Conservation (phyloP, 2,113 vertebrate species). For the Mellivora capensis region DNA sequence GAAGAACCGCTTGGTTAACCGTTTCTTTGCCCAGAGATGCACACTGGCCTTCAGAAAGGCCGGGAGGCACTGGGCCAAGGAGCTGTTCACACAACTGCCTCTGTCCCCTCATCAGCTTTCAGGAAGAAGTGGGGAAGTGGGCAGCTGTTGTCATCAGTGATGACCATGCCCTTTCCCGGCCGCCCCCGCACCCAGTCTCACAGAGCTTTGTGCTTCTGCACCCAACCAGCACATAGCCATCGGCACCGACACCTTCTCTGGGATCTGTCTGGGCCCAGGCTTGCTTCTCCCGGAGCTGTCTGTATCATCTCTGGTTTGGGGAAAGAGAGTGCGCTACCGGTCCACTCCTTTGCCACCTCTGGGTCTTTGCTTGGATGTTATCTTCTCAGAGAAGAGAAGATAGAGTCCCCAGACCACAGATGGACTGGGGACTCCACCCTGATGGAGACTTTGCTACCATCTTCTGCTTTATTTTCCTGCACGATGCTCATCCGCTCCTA, state of each 20-base stretch:
- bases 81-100: neutral
- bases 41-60: neutral
- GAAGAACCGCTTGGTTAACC: neutral
- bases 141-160: neutral
- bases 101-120: neutral
- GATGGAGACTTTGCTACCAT: neutral
- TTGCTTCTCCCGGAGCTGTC: neutral
- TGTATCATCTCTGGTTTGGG: neutral
- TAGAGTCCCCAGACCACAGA: neutral
- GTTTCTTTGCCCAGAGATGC: neutral
- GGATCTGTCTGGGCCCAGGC: neutral
- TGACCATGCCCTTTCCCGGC: neutral
- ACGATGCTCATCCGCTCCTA: neutral
- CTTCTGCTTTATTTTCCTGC: neutral
- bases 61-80: neutral
- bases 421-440: neutral
- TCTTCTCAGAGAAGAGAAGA: neutral
- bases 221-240: neutral
- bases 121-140: conserved; percentile 12
- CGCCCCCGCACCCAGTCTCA: neutral
- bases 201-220: rapidly evolving
- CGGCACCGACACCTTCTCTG: neutral
- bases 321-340: neutral
- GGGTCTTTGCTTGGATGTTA: neutral
- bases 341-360: rapidly evolving